Percentiles rank a stretch among this genome's conserved stretches.
Evolutionary conservation across 2,888 invertebrate species (phyloP).

Genomic region (Serripes groenlandicus): DNA sequence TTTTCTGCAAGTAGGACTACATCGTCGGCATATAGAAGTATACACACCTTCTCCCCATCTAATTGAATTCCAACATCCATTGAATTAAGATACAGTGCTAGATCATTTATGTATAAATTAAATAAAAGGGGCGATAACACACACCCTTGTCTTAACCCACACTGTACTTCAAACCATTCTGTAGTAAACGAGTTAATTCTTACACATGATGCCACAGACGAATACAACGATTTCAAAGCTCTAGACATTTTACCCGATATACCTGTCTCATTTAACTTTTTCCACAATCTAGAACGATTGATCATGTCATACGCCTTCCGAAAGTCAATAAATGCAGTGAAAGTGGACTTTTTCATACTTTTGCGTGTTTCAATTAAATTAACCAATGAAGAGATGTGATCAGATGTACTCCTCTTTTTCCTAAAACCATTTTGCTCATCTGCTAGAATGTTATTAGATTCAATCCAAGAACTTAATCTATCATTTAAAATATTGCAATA

Average conservation of each 20-base stretch:
- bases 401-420: constrained; percentile 14
- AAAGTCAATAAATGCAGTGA: constrained; percentile 42
- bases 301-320: constrained; percentile 36
- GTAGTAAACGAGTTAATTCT: constrained; percentile 29
- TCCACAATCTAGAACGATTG: constrained; percentile 17
- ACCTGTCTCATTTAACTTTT: constrained; percentile 18
- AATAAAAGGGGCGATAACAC: constrained; percentile 22
- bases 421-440: constrained; percentile 51
- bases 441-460: background rate
- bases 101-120: constrained; percentile 33
- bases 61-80: constrained; percentile 21
- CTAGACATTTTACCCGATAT: constrained; percentile 15
- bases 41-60: constrained; percentile 18
- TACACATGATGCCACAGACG: constrained; percentile 24
- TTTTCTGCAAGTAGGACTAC: constrained; percentile 39
- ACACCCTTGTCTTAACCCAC: constrained; percentile 30
- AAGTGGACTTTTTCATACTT: constrained; percentile 26
- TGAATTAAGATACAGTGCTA: background rate
- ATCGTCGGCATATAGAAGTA: constrained; percentile 43
- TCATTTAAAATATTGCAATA: constrained; percentile 33
- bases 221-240: constrained; percentile 35
- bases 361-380: constrained; percentile 30
- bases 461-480: background rate
- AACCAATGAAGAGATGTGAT: constrained; percentile 27
- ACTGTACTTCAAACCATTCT: constrained; percentile 25